A percentile compares a stretch with the other conserved stretches of the same genome.
These are phyloP conservation scores for Echinarachnius parma DNA, from an alignment of 53 echinoderm and acorn worm genomes.

Conservation along the genomic window DNA sequence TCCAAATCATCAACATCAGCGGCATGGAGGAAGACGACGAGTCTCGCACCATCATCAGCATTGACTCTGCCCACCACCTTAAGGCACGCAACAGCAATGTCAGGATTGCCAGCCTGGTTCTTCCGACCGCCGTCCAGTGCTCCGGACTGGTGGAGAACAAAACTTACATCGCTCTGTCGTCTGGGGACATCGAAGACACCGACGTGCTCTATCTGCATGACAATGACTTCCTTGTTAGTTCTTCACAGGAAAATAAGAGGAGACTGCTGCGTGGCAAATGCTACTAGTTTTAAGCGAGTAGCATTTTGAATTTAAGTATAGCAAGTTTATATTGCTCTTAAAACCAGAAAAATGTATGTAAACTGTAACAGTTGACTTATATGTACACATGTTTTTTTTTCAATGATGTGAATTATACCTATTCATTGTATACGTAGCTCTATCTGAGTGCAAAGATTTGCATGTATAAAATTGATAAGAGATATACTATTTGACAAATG, in stretches of 20 bases:
- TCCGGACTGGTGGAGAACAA: not conserved
- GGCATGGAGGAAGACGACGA: not conserved
- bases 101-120: not conserved
- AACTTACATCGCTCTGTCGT: conserved; percentile 2
- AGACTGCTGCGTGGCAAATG: not conserved
- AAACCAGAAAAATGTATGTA: too few relatives aligned
- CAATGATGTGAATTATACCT: conserved; percentile 12
- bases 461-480: too few relatives aligned
- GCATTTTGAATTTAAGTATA: too few relatives aligned
- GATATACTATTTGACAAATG: too few relatives aligned
- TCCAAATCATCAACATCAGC: not conserved
- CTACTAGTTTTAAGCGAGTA: too few relatives aligned
- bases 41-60: conserved; percentile 4
- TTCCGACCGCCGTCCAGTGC: conserved; percentile 3
- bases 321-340: too few relatives aligned
- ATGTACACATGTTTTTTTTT: conserved; percentile 1
- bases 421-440: conserved; percentile 29
- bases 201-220: not conserved
- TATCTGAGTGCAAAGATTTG: conserved; percentile 5
- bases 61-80: not conserved
- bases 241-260: not conserved
- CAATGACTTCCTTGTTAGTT: conserved; percentile 7
- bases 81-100: not conserved
- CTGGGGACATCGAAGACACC: not conserved
- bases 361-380: conserved; percentile 39